These are phyloP conservation scores for Graptemys geographica DNA, from an alignment of 2,797 vertebrate species.

Conservation along the genomic window DNA sequence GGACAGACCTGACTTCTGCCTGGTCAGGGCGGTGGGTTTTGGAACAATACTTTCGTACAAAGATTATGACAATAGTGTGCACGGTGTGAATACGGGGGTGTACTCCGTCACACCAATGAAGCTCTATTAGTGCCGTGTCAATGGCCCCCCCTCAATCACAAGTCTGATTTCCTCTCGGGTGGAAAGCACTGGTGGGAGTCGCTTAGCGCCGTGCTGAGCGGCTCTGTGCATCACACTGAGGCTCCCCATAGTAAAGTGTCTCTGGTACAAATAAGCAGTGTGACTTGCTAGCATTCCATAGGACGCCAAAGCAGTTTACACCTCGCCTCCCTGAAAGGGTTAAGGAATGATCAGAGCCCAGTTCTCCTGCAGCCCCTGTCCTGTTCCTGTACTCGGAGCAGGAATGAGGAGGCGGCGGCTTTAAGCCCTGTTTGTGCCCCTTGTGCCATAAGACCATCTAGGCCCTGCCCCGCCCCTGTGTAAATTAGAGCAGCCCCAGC, in stretches of 20 bases:
- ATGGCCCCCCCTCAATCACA: background rate
- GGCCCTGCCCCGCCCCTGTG: too few species aligned
- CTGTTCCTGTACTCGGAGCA: background rate
- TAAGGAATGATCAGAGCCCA: background rate
- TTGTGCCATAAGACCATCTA: background rate
- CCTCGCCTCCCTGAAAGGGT: background rate
- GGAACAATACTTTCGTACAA: background rate
- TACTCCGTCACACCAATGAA: background rate
- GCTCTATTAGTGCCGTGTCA: background rate
- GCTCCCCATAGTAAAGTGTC: background rate
- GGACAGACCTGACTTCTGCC: background rate
- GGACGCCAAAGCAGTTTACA: background rate
- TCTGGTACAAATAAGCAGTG: background rate
- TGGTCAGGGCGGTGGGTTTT: background rate
- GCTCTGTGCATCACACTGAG: background rate
- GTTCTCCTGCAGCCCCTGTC: background rate
- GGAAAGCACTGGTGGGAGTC: background rate
- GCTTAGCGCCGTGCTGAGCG: background rate
- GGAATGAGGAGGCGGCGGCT: background rate
- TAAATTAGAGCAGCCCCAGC: background rate
- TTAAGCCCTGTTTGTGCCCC: too few species aligned
- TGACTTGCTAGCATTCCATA: background rate
- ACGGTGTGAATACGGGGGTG: background rate
- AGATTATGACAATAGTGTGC: background rate
- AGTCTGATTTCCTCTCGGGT: background rate